phyloP scores from a whole-genome alignment of 1,140 invertebrate species.

The Eumaeus atala region DNA sequence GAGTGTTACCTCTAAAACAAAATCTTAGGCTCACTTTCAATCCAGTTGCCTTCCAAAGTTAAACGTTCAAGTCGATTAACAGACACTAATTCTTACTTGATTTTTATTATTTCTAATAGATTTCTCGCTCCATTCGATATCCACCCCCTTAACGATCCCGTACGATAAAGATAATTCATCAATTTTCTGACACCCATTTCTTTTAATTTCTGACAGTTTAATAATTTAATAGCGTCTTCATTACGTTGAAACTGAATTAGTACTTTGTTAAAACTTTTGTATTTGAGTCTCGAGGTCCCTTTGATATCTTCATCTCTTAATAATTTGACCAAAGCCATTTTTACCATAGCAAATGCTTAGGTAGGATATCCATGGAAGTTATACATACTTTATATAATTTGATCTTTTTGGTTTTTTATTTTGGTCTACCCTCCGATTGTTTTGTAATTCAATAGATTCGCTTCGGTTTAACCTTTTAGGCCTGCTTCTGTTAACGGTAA shows the following conservation, averaged over 20 bases:
- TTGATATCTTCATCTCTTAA: conserved; percentile 24
- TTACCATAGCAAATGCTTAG: conserved; percentile 33
- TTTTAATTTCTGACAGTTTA: conserved; percentile 21
- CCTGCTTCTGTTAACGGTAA: too few species aligned
- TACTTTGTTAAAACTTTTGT: conserved; percentile 27
- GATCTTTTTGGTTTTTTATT: too few species aligned
- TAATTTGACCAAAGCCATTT: too few species aligned
- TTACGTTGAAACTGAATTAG: conserved; percentile 20
- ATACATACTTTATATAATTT: too few species aligned
- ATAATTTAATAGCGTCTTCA: conserved; percentile 21
- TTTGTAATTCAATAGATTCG: too few species aligned
- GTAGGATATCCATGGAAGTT: conserved; percentile 17
- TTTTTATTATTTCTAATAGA: conserved; percentile 17
- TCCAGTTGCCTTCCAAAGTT: too few species aligned
- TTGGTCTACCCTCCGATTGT: too few species aligned
- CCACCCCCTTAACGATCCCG: conserved; percentile 25
- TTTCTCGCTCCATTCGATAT: conserved; percentile 22
- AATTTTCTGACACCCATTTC: conserved; percentile 22
- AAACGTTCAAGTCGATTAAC: conserved; percentile 26
- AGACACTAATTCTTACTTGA: conserved; percentile 22
- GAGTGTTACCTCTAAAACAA: conserved; percentile 22
- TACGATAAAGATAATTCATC: conserved; percentile 19
- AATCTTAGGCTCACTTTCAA: conserved; percentile 18
- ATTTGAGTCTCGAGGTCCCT: conserved; percentile 27
- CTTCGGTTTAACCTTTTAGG: too few species aligned